Base-by-base conservation (phyloP, 2,797 vertebrate genomes). In the Octomys mimax region DNA sequence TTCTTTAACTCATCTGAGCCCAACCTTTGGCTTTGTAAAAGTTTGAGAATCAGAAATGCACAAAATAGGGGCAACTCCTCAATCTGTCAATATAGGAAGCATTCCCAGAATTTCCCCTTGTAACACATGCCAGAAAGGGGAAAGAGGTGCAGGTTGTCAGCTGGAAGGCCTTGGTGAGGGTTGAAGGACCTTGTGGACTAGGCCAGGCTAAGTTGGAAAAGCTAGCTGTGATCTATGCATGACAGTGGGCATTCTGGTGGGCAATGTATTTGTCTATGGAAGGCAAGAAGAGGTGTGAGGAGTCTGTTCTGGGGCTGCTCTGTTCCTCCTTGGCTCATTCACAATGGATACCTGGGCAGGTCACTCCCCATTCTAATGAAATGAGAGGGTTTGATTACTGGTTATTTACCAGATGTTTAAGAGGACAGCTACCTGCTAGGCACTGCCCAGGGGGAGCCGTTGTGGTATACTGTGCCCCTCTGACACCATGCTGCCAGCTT, bases 371-470 rank as follows among this genome's bases (percentile, higher is more conserved):
- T 64, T 91, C 81, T 75, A 87, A 80, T 75, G 71, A 79, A 77
- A 91, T 42, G 46, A 57, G 75, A 80, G 22, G 71, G 28, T 66
- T 24, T 46, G 46, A 2, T 91, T 26, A 28, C n/a, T 52, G 57
- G 52, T 77, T 77, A 77, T 78, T 89, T 87, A n/a, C n/a, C 62
- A 73, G 19, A n/a, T 85, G 24, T 46, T 88, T 91, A 85, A 4
- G 88, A 93, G 59, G 31, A 31, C 71, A 73, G 3, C 49, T 59
- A 83, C 49, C 68, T 78, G 91, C 85, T 78, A 82, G 49, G 31
- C 31, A 24, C 84, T 64, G 59, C 64, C 57, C 21, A n/a, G 64
- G n/a, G 61, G 18, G 57, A 66, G 49, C 66, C 62, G n/a, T 26
- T 61, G 1, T n/a, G 33, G 75, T 62, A 2, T 5, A 49, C 49